Evolutionary conservation across 2,888 invertebrate genomes (phyloP).

Genomic region (Criorhina ranunculi): DNA sequence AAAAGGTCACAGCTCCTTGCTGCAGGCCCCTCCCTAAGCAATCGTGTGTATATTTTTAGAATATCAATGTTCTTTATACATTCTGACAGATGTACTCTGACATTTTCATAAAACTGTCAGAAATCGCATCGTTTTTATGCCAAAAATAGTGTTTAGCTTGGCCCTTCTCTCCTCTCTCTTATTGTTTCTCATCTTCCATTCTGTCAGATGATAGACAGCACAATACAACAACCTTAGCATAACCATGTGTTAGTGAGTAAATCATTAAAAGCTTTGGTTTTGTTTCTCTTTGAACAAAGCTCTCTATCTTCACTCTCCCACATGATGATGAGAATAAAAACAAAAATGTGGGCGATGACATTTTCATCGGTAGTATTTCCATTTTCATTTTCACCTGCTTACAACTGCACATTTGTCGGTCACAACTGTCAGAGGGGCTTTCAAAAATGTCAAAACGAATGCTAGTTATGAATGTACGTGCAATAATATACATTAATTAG

Average conservation of each 20-base stretch:
- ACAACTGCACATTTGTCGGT: background rate
- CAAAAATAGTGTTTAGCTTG: too few relatives aligned
- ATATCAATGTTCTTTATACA: too few relatives aligned
- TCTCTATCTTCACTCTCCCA: too few relatives aligned
- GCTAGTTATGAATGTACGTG: slow-evolving; percentile 36
- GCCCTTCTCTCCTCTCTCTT: too few relatives aligned
- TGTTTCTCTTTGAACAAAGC: background rate
- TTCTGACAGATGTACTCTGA: background rate
- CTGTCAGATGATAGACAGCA: too few relatives aligned
- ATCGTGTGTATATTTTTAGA: background rate
- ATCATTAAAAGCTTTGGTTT: slow-evolving; percentile 1
- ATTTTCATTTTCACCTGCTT: slow-evolving; percentile 31
- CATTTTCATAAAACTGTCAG: background rate
- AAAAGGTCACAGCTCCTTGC: too few relatives aligned
- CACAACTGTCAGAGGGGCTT: background rate
- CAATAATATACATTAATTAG: slow-evolving; percentile 64
- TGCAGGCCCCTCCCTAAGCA: too few relatives aligned
- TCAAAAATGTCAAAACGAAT: slow-evolving; percentile 27
- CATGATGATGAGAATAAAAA: background rate
- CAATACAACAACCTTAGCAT: too few relatives aligned
- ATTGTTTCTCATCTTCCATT: too few relatives aligned
- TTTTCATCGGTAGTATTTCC: slow-evolving; percentile 18
- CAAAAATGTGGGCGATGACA: slow-evolving; percentile 40
- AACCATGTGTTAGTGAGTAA: too few relatives aligned
- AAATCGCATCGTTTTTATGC: too few relatives aligned